phyloP scores from a whole-genome alignment of 2,888 invertebrate species.

The Eueremaeus valkanovi region DNA sequence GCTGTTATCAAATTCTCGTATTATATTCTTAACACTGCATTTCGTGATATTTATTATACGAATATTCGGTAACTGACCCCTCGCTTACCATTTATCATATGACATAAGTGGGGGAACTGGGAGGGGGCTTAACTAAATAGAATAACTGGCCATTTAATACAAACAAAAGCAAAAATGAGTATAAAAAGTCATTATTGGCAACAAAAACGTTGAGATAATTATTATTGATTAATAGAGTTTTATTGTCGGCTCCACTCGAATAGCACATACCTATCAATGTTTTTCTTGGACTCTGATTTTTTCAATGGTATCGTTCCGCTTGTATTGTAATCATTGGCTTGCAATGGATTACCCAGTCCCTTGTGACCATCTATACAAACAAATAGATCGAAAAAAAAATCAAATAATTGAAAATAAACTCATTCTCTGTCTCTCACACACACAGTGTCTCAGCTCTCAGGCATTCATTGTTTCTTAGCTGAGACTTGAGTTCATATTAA shows the following conservation, averaged over 20 bases:
- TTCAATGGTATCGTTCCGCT: constrained; percentile 21
- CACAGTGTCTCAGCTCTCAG: no score
- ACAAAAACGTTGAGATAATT: background rate
- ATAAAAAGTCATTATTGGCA: background rate
- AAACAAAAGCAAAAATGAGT: background rate
- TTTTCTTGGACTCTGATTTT: constrained; percentile 29
- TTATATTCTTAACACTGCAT: no score
- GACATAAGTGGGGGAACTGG: no score
- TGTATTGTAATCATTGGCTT: constrained; percentile 18
- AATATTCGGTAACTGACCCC: no score
- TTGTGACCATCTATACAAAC: constrained; percentile 29
- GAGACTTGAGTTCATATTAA: no score
- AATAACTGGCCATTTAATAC: no score
- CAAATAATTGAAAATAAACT: constrained; percentile 6
- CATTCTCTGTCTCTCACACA: no score
- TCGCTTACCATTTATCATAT: no score
- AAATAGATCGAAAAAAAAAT: background rate
- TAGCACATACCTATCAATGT: constrained; percentile 26
- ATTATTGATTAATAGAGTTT: constrained; percentile 5
- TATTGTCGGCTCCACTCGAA: background rate
- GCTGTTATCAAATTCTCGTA: constrained; percentile 12
- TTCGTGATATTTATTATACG: no score
- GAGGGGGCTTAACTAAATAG: no score
- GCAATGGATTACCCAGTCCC: constrained; percentile 27
- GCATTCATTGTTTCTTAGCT: no score